These are phyloP conservation scores for Sycobia sp. DNA, from an alignment of 1,140 invertebrate genomes.

Conservation along the genomic window DNA sequence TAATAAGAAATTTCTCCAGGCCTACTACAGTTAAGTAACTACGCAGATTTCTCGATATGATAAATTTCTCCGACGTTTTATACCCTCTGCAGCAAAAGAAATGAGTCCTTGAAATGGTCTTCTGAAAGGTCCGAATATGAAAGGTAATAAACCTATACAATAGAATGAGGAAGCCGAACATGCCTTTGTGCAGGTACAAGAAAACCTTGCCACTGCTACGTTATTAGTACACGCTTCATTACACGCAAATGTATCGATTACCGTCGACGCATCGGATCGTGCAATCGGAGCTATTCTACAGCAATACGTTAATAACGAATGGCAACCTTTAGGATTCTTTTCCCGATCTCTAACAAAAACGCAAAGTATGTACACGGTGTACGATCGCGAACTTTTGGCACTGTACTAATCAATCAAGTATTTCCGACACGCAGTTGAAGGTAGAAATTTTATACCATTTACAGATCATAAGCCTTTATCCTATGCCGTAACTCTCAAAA, in stretches of 20 bases:
- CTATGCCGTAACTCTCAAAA: conserved; percentile 33
- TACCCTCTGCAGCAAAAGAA: too few relatives aligned
- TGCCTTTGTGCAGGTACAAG: too few relatives aligned
- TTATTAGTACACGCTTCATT: background rate
- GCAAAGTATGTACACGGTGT: background rate
- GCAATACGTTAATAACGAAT: background rate
- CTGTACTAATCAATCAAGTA: background rate
- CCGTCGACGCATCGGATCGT: background rate
- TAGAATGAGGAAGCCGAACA: too few relatives aligned
- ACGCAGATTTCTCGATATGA: too few relatives aligned
- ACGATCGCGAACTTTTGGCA: background rate
- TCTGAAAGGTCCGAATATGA: too few relatives aligned
- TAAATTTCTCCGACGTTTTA: too few relatives aligned
- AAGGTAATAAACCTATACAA: too few relatives aligned
- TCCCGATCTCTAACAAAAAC: background rate
- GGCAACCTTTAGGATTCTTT: background rate
- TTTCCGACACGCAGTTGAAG: too few relatives aligned
- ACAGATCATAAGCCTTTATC: conserved; percentile 57
- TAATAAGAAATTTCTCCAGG: too few relatives aligned
- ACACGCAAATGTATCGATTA: background rate
- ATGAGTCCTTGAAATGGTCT: too few relatives aligned
- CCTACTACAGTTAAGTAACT: too few relatives aligned
- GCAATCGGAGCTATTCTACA: background rate
- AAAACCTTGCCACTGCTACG: background rate
- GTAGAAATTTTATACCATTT: too few relatives aligned